phyloP scores from a whole-genome alignment of 2,888 invertebrate species.

The Agrochola circellaris region DNA sequence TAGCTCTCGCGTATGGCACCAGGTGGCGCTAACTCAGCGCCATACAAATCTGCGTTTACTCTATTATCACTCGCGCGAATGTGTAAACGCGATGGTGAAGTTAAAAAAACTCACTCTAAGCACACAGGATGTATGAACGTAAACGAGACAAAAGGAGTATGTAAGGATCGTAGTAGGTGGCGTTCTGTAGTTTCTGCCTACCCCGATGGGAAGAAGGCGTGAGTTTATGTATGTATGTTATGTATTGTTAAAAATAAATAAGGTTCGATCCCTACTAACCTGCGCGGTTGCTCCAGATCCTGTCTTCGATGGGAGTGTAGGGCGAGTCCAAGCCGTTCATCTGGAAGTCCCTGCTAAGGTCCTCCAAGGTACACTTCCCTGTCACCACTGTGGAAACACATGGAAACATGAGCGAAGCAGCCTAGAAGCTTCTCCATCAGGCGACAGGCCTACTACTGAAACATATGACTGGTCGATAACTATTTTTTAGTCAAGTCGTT shows the following conservation, averaged over 20 bases:
- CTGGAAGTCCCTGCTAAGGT: constrained; percentile 89
- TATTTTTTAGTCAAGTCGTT: not conserved
- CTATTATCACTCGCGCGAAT: too few species aligned
- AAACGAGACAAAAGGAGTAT: not conserved
- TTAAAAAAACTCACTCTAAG: too few species aligned
- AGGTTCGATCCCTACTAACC: constrained; percentile 46
- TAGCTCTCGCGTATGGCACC: too few species aligned
- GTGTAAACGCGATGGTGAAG: too few species aligned
- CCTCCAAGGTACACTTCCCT: constrained; percentile 79
- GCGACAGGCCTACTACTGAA: not conserved
- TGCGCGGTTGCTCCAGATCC: constrained; percentile 61
- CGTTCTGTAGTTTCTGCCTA: too few species aligned
- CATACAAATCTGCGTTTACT: too few species aligned
- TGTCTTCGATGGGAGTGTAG: constrained; percentile 80
- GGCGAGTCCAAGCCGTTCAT: constrained; percentile 90
- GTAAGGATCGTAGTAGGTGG: too few species aligned
- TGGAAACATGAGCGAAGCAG: not conserved
- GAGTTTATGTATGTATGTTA: not conserved
- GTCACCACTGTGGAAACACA: constrained; percentile 68
- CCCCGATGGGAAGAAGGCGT: not conserved
- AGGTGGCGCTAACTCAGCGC: too few species aligned
- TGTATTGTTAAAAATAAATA: not conserved
- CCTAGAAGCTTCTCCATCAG: not conserved
- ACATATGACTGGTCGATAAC: too few species aligned
- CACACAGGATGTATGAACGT: too few species aligned